Evolutionary conservation across 2,797 vertebrate species (phyloP).

Genomic region (Lithobates sylvaticus): DNA sequence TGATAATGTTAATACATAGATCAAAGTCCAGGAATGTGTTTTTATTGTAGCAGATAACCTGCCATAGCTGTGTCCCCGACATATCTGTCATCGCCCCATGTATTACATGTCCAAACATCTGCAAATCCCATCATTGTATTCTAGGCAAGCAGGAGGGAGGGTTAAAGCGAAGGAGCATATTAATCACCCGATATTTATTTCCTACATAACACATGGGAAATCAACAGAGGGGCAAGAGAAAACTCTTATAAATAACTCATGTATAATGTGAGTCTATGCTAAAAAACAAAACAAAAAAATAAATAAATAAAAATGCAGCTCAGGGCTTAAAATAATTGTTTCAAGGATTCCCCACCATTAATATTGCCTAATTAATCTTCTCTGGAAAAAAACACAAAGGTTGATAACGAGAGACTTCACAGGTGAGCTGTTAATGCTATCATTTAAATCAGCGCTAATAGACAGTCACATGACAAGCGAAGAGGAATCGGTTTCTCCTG

Average conservation of each 20-base stretch:
- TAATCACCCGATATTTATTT: constrained; percentile 76
- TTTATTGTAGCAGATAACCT: constrained; percentile 65
- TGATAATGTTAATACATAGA: constrained; percentile 62
- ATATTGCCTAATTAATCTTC: constrained; percentile 26
- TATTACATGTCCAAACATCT: constrained; percentile 75
- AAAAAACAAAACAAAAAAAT: too few relatives aligned
- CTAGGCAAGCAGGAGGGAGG: constrained; percentile 72
- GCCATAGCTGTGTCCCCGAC: constrained; percentile 67
- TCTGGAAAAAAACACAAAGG: constrained; percentile 53
- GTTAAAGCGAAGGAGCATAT: constrained; percentile 74
- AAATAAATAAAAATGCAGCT: too few relatives aligned
- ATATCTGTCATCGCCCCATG: constrained; percentile 70
- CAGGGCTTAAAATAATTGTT: neutral
- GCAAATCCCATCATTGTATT: constrained; percentile 74
- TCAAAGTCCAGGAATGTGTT: constrained; percentile 69
- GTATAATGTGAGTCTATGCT: neutral
- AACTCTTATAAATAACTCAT: constrained; percentile 18
- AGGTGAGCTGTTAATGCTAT: constrained; percentile 68
- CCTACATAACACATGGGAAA: constrained; percentile 68
- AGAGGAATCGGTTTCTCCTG: constrained; percentile 77
- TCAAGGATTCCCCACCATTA: constrained; percentile 6
- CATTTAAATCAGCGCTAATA: constrained; percentile 70
- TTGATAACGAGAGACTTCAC: constrained; percentile 68
- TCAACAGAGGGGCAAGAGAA: constrained; percentile 49
- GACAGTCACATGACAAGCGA: constrained; percentile 72